A percentile compares a stretch with the other conserved stretches of the same genome.
These are phyloP conservation scores for Galago senegalensis DNA, from an alignment of 2,797 vertebrate genomes.

Conservation along the genomic window DNA sequence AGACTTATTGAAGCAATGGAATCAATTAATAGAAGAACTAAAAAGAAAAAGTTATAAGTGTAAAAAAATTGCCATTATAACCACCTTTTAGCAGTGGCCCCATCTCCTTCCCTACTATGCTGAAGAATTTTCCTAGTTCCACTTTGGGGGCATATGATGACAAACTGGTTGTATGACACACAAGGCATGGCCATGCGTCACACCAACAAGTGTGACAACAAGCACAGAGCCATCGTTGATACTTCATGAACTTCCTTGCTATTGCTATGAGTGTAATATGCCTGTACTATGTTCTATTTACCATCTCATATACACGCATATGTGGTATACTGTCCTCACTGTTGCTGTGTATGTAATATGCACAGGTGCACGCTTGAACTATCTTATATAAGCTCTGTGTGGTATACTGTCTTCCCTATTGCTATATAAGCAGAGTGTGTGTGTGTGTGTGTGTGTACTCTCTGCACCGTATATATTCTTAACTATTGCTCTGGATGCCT, in stretches of 20 bases:
- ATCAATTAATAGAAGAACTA: background rate
- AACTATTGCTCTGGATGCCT: rapidly evolving
- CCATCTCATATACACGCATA: rapidly evolving
- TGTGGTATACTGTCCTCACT: background rate
- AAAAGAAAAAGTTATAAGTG: background rate
- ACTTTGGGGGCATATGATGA: background rate
- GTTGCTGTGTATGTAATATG: background rate
- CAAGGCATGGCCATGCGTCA: rapidly evolving
- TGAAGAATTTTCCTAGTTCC: background rate
- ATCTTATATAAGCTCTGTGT: rapidly evolving
- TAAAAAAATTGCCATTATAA: background rate
- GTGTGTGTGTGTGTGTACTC: too few species aligned
- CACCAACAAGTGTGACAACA: background rate
- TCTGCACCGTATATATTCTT: too few species aligned
- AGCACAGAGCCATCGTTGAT: background rate
- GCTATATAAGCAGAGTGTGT: too few species aligned
- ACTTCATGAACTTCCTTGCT: rapidly evolving
- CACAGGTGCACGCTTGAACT: background rate
- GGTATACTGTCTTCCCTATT: rapidly evolving
- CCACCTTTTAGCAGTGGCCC: background rate
- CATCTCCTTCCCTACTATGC: background rate
- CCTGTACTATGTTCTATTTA: rapidly evolving
- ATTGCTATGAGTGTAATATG: rapidly evolving
- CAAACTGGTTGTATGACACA: background rate
- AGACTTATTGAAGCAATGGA: background rate